These are phyloP conservation scores for Dendrocincla fuliginosa DNA, from an alignment of 2,797 vertebrate genomes.

Conservation along the genomic window DNA sequence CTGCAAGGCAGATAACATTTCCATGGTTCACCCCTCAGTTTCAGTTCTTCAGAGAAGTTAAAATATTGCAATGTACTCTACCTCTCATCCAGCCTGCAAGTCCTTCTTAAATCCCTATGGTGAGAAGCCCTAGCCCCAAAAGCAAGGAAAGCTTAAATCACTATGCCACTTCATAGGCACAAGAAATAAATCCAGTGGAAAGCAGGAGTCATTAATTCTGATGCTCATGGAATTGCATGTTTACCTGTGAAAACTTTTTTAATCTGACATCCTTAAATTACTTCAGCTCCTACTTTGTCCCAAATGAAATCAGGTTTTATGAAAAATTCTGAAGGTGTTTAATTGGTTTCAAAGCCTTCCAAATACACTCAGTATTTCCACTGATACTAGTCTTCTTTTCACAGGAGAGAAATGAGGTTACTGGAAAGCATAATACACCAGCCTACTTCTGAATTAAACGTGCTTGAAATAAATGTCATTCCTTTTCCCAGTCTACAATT, in stretches of 20 bases:
- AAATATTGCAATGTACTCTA: not conserved
- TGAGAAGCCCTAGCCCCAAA: not conserved
- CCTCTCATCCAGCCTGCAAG: not conserved
- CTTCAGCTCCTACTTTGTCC: constrained; percentile 56
- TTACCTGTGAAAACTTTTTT: constrained; percentile 60
- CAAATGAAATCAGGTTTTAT: constrained; percentile 52
- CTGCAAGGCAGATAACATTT: not conserved
- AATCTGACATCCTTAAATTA: constrained; percentile 60
- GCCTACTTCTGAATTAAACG: constrained; percentile 31
- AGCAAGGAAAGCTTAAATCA: not conserved
- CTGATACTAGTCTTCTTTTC: constrained; percentile 49
- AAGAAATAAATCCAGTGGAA: constrained; percentile 15
- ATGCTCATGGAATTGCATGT: constrained; percentile 20
- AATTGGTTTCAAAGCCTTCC: constrained; percentile 58
- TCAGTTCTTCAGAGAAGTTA: not conserved
- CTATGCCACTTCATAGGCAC: not conserved
- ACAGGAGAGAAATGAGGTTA: constrained; percentile 59
- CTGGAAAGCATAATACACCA: constrained; percentile 37
- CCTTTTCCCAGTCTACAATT: not conserved
- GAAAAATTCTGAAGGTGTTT: constrained; percentile 55
- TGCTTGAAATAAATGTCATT: constrained; percentile 44
- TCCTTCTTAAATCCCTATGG: constrained; percentile 19
- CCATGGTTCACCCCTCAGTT: not conserved
- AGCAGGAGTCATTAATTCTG: constrained; percentile 40
- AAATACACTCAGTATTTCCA: constrained; percentile 35